phyloP scores from a whole-genome alignment of 1,140 invertebrate genomes.

The Drosophila kepulauana region DNA sequence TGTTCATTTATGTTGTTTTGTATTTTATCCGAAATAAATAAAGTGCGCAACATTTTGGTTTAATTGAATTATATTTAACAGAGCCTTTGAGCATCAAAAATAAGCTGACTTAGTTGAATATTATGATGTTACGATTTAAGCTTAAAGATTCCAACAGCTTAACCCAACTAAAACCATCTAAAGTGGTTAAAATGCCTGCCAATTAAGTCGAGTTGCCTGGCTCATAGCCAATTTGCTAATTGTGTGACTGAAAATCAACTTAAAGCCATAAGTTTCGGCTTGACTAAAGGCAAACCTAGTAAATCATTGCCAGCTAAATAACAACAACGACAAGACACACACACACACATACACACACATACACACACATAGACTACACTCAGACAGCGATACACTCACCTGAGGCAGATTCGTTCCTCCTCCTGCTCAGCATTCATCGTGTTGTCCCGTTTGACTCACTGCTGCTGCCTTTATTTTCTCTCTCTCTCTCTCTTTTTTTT shows the following conservation, averaged over 20 bases:
- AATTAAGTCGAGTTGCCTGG: not conserved
- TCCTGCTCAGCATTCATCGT: conserved; percentile 71
- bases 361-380: conserved; percentile 19
- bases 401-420: conserved; percentile 72
- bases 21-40: no score
- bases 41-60: no score
- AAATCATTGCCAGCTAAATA: conserved; percentile 45
- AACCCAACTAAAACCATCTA: not conserved
- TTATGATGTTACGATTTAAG: no score
- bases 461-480: conserved; percentile 29
- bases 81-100: no score
- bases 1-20: no score
- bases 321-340: not conserved
- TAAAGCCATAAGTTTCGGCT: conserved; percentile 27
- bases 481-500: no score
- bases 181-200: not conserved
- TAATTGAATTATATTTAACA: no score
- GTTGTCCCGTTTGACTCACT: conserved; percentile 26
- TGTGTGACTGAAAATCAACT: conserved; percentile 30
- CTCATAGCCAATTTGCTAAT: conserved; percentile 11
- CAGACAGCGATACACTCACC: conserved; percentile 61
- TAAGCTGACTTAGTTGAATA: no score
- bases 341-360: conserved; percentile 23
- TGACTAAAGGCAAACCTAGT: conserved; percentile 36
- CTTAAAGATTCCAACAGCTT: not conserved